Conservation (phyloP, 2,888 invertebrate genomes). For the Parnassius glacialis region DNA sequence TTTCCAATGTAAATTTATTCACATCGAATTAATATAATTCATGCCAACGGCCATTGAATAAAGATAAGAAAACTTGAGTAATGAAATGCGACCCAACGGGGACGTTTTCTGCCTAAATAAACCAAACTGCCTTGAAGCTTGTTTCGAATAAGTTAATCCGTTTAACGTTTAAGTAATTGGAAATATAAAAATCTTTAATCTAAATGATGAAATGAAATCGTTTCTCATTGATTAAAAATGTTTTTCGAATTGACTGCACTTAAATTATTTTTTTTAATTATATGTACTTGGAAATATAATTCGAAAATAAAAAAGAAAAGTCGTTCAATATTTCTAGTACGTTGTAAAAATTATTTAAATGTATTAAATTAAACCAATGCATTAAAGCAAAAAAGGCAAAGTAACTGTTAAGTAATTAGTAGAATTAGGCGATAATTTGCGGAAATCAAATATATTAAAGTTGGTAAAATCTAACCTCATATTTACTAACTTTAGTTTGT, state of each 20-base stretch:
- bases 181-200: neutral
- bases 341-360: too few relatives aligned
- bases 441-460: too few relatives aligned
- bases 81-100: slow-evolving; percentile 14
- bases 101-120: slow-evolving; percentile 17
- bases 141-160: neutral
- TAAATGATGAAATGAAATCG: neutral
- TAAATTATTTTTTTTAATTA: too few relatives aligned
- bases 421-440: too few relatives aligned
- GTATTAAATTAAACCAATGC: too few relatives aligned
- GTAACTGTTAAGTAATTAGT: too few relatives aligned
- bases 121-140: slow-evolving; percentile 3
- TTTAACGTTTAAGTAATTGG: neutral
- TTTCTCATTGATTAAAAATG: neutral
- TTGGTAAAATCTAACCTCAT: too few relatives aligned
- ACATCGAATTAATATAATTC: slow-evolving; percentile 32
- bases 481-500: too few relatives aligned
- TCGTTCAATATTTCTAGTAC: too few relatives aligned
- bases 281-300: too few relatives aligned
- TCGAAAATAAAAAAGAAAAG: too few relatives aligned
- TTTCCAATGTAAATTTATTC: slow-evolving; percentile 43
- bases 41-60: slow-evolving; percentile 29
- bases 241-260: neutral
- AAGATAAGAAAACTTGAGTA: slow-evolving; percentile 32
- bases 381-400: too few relatives aligned